Conservation (phyloP, 2,797 vertebrate species). For the Oreochromis grahami region DNA sequence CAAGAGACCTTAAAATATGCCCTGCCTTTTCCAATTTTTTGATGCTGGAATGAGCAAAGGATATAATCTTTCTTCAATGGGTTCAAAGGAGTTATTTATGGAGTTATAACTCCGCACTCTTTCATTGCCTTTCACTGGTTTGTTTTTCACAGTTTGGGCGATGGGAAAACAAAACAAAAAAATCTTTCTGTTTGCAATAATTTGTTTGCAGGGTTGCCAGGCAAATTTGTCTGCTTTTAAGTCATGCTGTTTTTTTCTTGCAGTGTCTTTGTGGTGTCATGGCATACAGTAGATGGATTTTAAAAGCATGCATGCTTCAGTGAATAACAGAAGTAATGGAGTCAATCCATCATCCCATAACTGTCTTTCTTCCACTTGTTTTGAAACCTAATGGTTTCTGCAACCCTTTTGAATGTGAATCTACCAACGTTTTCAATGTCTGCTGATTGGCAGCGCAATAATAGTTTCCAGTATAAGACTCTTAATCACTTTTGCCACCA, state of each 20-base stretch:
- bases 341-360: background rate
- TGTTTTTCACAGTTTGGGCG: background rate
- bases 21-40: slow-evolving; percentile 4
- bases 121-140: background rate
- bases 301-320: background rate
- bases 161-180: background rate
- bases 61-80: slow-evolving; percentile 26
- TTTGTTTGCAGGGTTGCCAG: slow-evolving; percentile 37
- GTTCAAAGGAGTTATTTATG: background rate
- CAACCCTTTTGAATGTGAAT: background rate
- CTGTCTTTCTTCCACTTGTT: background rate
- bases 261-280: background rate
- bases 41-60: slow-evolving; percentile 3
- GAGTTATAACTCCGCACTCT: slow-evolving; percentile 3
- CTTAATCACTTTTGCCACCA: background rate
- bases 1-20: slow-evolving; percentile 46
- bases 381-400: background rate
- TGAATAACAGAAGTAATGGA: background rate
- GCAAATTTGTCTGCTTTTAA: slow-evolving; percentile 3
- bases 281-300: background rate
- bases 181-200: slow-evolving; percentile 18
- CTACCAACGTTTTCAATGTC: background rate
- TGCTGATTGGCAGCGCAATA: background rate
- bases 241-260: background rate
- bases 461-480: background rate